Conservation (phyloP, 2,888 invertebrate genomes). For the Lordiphosa fenestrarum region DNA sequence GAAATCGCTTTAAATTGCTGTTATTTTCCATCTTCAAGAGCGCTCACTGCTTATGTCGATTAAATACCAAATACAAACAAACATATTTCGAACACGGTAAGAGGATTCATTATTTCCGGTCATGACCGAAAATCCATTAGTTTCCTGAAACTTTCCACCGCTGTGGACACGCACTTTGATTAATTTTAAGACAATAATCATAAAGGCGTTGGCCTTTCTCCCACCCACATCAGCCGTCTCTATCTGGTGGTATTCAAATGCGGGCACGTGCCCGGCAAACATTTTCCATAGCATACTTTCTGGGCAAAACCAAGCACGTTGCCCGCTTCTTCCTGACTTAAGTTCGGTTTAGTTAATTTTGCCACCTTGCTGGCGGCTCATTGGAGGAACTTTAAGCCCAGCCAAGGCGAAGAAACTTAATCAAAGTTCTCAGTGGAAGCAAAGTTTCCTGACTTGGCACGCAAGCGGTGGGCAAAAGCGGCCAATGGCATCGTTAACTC, state of each 20-base stretch:
- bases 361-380: conserved; percentile 39
- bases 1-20: neutral
- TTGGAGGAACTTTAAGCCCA: conserved; percentile 59
- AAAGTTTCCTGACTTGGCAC: conserved; percentile 38
- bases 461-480: conserved; percentile 33
- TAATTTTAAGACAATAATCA: conserved; percentile 74
- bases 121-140: conserved; percentile 50
- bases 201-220: conserved; percentile 46
- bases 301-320: conserved; percentile 57
- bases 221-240: conserved; percentile 1
- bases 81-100: neutral
- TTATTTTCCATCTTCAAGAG: neutral
- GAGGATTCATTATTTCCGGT: conserved; percentile 1
- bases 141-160: conserved; percentile 45
- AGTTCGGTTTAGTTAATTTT: conserved; percentile 61
- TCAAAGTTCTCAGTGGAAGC: conserved; percentile 53
- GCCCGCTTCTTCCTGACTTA: conserved; percentile 28
- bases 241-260: conserved; percentile 41
- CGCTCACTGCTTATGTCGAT: conserved; percentile 25
- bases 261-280: conserved; percentile 32
- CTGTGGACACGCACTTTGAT: conserved; percentile 60
- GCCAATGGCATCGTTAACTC: conserved; percentile 53
- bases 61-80: conserved; percentile 28
- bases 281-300: conserved; percentile 54
- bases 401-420: conserved; percentile 53